Evolutionary conservation across 2,797 vertebrate species (phyloP).

Genomic region (Sebastes oblongus): DNA sequence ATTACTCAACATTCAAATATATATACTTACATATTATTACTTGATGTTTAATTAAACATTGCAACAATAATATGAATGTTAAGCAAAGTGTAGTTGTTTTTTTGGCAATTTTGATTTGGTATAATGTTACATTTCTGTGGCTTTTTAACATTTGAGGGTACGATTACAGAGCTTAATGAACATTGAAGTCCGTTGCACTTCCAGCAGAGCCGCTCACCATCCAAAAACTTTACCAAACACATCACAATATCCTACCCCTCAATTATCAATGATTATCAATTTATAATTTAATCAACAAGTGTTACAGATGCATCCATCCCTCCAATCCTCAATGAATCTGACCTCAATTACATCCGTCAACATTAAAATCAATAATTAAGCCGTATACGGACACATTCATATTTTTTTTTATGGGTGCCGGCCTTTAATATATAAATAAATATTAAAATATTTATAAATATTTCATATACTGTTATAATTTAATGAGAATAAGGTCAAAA

Average conservation of each 20-base stretch:
- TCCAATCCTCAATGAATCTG: not conserved
- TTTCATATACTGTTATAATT: too few species aligned
- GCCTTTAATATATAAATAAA: not conserved
- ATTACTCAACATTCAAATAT: not conserved
- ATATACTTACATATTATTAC: not conserved
- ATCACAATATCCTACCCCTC: not conserved
- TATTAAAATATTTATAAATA: too few species aligned
- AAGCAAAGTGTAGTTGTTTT: not conserved
- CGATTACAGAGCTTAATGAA: not conserved
- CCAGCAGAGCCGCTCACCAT: not conserved
- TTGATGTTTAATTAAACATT: not conserved
- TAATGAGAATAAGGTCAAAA: too few species aligned
- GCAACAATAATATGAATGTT: not conserved
- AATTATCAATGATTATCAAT: too few species aligned
- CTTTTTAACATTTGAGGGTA: not conserved
- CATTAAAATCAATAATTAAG: not conserved
- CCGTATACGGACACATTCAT: not conserved
- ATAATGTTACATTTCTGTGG: not conserved
- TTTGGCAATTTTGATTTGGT: too few species aligned
- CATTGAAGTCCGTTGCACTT: not conserved
- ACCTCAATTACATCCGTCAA: not conserved
- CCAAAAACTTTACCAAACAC: not conserved
- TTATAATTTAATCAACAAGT: too few species aligned
- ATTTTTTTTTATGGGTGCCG: too few species aligned
- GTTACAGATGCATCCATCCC: too few species aligned